Percentiles rank a stretch among this genome's conserved stretches.
Conservation (phyloP, 2,888 invertebrate genomes). For the Drymonia ruficornis region DNA sequence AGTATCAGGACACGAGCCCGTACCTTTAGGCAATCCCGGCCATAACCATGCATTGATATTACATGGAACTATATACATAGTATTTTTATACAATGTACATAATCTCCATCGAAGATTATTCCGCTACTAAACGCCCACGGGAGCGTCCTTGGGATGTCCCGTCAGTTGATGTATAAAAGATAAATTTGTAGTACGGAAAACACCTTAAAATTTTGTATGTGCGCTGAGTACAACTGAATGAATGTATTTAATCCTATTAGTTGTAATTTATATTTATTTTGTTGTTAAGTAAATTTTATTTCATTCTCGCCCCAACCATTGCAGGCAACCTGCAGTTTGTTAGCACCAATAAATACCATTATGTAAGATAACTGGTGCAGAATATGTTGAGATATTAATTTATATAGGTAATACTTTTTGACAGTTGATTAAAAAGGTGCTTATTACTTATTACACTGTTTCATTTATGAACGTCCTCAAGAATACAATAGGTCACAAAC, state of each 20-base stretch:
- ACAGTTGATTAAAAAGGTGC: constrained; percentile 82
- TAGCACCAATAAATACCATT: constrained; percentile 58
- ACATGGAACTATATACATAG: constrained; percentile 38
- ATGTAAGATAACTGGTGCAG: constrained; percentile 63
- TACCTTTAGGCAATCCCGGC: constrained; percentile 58
- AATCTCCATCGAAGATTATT: constrained; percentile 36
- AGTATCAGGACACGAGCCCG: constrained; percentile 78
- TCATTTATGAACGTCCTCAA: constrained; percentile 26
- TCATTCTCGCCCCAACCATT: constrained; percentile 57
- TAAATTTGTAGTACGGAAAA: constrained; percentile 62
- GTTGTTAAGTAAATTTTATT: constrained; percentile 65
- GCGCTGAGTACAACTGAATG: constrained; percentile 68
- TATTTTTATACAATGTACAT: constrained; percentile 48
- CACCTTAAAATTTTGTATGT: constrained; percentile 62
- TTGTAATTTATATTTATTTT: constrained; percentile 69
- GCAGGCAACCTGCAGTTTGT: constrained; percentile 62
- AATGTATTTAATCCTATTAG: constrained; percentile 81
- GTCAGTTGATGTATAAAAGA: constrained; percentile 48
- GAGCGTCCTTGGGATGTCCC: constrained; percentile 30
- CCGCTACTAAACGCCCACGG: constrained; percentile 31
- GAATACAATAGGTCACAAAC: too few relatives aligned
- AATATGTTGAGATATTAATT: constrained; percentile 69
- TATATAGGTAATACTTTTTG: constrained; percentile 63
- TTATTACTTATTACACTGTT: constrained; percentile 59
- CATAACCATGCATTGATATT: constrained; percentile 10